Evolutionary conservation across 2,797 vertebrate species (phyloP).

Genomic region (Telmatherina bonti): DNA sequence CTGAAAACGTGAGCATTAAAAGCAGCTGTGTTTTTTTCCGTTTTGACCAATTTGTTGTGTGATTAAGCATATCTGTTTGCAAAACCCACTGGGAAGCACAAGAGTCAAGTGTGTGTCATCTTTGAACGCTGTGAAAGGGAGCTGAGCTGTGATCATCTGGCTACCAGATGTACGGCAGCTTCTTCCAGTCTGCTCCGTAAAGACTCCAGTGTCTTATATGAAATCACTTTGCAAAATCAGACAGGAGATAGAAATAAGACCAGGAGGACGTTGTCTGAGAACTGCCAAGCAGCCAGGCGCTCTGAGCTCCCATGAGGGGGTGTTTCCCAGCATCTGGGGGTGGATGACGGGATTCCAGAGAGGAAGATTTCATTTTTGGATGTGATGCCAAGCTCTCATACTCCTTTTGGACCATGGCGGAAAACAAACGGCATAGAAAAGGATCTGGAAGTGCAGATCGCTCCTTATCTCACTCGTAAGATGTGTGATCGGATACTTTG

Average conservation of each 20-base stretch:
- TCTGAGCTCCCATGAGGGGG: constrained; percentile 61
- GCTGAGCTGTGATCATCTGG: constrained; percentile 75
- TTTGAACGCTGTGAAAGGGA: constrained; percentile 56
- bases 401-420: constrained; percentile 75
- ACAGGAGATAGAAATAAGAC: constrained; percentile 37
- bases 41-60: not conserved
- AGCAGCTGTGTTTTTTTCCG: not conserved
- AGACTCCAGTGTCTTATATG: constrained; percentile 54
- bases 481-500: constrained; percentile 9
- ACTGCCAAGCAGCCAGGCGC: constrained; percentile 63
- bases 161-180: constrained; percentile 78
- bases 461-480: constrained; percentile 69
- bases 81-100: constrained; percentile 19
- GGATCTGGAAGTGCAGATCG: constrained; percentile 53
- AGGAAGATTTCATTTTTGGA: constrained; percentile 61
- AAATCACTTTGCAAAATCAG: constrained; percentile 51
- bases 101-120: constrained; percentile 49
- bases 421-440: constrained; percentile 72
- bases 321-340: constrained; percentile 65
- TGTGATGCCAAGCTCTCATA: constrained; percentile 78
- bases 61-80: constrained; percentile 1
- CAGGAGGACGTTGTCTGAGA: constrained; percentile 35
- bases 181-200: constrained; percentile 51
- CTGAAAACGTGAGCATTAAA: not conserved
- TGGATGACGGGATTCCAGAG: constrained; percentile 48